Conservation (phyloP, 2,797 vertebrate species). For the Hyperoplus lanceolatus region DNA sequence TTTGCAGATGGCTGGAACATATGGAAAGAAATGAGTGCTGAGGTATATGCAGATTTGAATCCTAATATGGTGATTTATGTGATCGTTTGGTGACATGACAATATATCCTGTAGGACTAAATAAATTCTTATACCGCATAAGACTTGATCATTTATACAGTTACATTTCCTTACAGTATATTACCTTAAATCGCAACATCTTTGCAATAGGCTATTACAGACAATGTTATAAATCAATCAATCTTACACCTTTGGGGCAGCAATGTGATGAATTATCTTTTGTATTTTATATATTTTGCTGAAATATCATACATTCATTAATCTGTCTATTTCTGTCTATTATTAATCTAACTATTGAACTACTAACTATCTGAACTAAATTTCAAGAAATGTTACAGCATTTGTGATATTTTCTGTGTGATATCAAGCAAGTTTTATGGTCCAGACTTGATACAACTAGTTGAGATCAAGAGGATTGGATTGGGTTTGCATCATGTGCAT, state of each 20-base stretch:
- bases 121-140: no score
- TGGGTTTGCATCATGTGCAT: neutral
- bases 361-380: no score
- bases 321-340: no score
- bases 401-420: neutral
- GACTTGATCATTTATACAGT: neutral
- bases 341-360: neutral
- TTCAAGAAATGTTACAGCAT: neutral
- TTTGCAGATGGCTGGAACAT: conserved; percentile 57
- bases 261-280: neutral
- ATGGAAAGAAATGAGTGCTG: conserved; percentile 43
- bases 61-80: neutral
- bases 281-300: neutral
- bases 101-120: no score
- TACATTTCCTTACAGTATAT: neutral
- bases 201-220: neutral
- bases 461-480: neutral
- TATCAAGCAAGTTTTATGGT: neutral
- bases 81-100: no score
- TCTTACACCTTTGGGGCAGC: neutral
- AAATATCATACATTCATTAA: neutral
- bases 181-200: neutral
- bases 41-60: neutral
- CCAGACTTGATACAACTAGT: neutral
- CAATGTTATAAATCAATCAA: neutral